phyloP scores from a whole-genome alignment of 2,888 invertebrate species.

The Globia sparganii region DNA sequence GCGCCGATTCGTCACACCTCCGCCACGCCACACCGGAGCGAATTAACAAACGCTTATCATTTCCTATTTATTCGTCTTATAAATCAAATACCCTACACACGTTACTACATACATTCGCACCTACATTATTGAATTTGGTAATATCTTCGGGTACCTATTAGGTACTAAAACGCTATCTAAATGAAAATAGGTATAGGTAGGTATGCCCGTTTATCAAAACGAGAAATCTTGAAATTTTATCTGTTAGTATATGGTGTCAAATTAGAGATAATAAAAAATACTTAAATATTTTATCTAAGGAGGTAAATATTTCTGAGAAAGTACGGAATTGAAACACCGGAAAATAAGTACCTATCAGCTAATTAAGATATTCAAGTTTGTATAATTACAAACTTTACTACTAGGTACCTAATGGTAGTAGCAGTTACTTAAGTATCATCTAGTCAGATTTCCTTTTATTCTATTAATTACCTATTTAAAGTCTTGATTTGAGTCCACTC shows the following conservation, averaged over 20 bases:
- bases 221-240: constrained; percentile 53
- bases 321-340: constrained; percentile 12
- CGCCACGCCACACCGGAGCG: constrained; percentile 43
- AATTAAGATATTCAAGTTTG: constrained; percentile 28
- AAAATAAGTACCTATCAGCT: constrained; percentile 17
- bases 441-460: constrained; percentile 1
- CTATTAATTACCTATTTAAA: constrained; percentile 20
- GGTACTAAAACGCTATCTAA: constrained; percentile 28
- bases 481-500: constrained; percentile 2
- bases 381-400: constrained; percentile 3
- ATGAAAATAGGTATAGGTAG: constrained; percentile 42
- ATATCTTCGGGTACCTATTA: constrained; percentile 36
- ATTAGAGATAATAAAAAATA: constrained; percentile 48
- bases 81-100: constrained; percentile 55
- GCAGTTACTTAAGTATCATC: constrained; percentile 4
- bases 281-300: constrained; percentile 33
- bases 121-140: constrained; percentile 40
- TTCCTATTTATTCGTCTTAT: constrained; percentile 56
- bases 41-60: constrained; percentile 60
- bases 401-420: background rate
- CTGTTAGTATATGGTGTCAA: constrained; percentile 50
- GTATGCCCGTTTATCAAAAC: constrained; percentile 44
- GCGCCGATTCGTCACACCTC: constrained; percentile 63
- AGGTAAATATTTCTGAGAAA: constrained; percentile 38
- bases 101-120: constrained; percentile 24